Evolutionary conservation across 2,113 vertebrate species (phyloP).

Genomic region (Neolamprologus cancellatus): DNA sequence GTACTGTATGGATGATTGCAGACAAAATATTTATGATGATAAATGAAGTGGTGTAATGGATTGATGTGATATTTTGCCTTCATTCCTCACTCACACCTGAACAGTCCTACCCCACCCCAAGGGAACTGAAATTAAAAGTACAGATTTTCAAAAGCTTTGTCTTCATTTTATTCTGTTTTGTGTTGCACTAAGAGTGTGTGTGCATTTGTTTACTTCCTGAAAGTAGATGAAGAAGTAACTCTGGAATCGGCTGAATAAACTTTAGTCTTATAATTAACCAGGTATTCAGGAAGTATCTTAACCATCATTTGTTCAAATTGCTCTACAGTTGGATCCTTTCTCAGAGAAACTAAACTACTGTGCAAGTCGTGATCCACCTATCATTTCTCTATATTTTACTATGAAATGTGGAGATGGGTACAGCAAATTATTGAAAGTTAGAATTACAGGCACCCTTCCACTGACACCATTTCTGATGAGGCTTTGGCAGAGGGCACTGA

Average conservation of each 20-base stretch:
- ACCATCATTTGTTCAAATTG: background rate
- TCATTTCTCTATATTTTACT: background rate
- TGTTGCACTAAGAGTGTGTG: background rate
- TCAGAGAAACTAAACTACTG: background rate
- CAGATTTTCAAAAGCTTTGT: conserved; percentile 51
- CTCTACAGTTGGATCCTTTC: background rate
- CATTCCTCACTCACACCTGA: conserved; percentile 54
- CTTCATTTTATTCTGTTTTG: background rate
- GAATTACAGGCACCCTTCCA: background rate
- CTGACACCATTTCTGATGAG: background rate
- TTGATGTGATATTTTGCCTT: conserved; percentile 59
- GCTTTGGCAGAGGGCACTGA: background rate
- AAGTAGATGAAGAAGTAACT: background rate
- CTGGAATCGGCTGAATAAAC: background rate
- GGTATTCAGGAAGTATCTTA: background rate
- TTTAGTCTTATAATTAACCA: background rate
- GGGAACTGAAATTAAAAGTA: conserved; percentile 56
- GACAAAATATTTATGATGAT: conserved; percentile 58
- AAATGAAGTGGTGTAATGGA: conserved; percentile 40
- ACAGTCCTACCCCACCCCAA: conserved; percentile 4
- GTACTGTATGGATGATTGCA: conserved; percentile 60
- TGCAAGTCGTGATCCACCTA: background rate
- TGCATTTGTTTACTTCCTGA: background rate
- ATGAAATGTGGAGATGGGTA: background rate
- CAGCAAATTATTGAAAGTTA: background rate